Evolutionary conservation across 2,888 invertebrate genomes (phyloP), one percentile per base, ranked within the genome.

Genomic region (Melolontha melolontha): DNA sequence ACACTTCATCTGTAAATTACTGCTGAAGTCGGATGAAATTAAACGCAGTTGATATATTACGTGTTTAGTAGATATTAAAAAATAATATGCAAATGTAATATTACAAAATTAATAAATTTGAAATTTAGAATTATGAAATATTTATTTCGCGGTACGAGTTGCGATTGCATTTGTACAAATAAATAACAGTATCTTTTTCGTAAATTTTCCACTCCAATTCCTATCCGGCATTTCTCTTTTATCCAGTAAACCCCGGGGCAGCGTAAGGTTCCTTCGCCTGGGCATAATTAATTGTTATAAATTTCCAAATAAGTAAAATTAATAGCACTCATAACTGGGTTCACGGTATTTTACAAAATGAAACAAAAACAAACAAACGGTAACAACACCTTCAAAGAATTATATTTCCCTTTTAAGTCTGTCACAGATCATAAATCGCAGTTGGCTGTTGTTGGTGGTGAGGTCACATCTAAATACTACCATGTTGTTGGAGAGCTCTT

Each of bases 281-380:
- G n/a, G 12, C 39, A 17, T 52, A 64, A 42, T 39, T 64, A 52
- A 52, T 57, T 51, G 66, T 40, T 29, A 50, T 66, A 66, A 66
- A 59, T 66, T 50, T 57, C 27, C 22, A 29, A 57, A 59, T 59
- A 66, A 50, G 59, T 59, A 27, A 66, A 66, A 59, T 66, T 57
- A 66, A 66, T 66, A 41, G 50, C 59, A 16, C 40, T 44, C 29
- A 27, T 57, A 42, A 57, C 27, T 41, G n/a, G 14, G 16, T 27
- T 27, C 12, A 47, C 29, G 44, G 14, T 12, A 44, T 47, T 44
- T 41, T 10, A 42, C 41, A 44, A 59, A 59, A 44, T 27, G 44
- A 44, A 59, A 44, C 12, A 59, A 16, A 27, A 47, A 59, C 44
- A 59, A 34, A 44, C 47, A 55, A 17, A 41, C 42, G 7, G 55